Conservation (phyloP, 1,140 invertebrate species). For the Megalonaias nervosa region DNA sequence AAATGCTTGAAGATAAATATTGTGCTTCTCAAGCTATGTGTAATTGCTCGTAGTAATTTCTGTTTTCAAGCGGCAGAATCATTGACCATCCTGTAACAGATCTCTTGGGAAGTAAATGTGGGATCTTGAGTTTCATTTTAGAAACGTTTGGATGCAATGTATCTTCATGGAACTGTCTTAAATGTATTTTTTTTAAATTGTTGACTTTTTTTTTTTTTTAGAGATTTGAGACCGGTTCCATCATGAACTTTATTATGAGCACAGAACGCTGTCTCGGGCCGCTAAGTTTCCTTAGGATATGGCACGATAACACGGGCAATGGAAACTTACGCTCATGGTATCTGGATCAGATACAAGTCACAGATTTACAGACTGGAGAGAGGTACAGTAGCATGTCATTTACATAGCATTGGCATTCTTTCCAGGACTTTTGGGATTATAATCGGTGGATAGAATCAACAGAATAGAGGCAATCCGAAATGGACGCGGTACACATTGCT, state of each 20-base stretch:
- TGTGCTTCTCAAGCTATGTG: too few species aligned
- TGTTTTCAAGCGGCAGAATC: too few species aligned
- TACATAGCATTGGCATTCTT: background rate
- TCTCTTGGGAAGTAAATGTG: too few species aligned
- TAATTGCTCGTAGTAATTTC: too few species aligned
- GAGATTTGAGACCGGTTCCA: slow-evolving; percentile 62
- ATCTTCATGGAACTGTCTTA: too few species aligned
- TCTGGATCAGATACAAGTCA: slow-evolving; percentile 67
- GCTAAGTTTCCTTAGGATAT: slow-evolving; percentile 69
- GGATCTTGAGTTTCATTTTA: too few species aligned
- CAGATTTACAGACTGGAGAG: slow-evolving; percentile 70
- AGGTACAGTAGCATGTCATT: slow-evolving; percentile 46
- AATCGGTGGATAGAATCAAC: background rate
- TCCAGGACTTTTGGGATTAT: background rate
- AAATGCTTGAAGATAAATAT: too few species aligned
- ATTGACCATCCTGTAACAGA: too few species aligned
- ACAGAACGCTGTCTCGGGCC: slow-evolving; percentile 65
- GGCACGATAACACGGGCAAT: slow-evolving; percentile 71
- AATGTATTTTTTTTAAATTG: too few species aligned
- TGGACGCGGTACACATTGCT: too few species aligned
- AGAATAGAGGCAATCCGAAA: too few species aligned
- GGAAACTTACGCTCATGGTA: slow-evolving; percentile 68
- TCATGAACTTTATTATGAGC: slow-evolving; percentile 68
- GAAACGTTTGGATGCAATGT: too few species aligned
- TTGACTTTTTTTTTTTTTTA: slow-evolving; percentile 23